Base-by-base conservation (phyloP, 2,888 invertebrate species). In the Eugnorisma glareosa region DNA sequence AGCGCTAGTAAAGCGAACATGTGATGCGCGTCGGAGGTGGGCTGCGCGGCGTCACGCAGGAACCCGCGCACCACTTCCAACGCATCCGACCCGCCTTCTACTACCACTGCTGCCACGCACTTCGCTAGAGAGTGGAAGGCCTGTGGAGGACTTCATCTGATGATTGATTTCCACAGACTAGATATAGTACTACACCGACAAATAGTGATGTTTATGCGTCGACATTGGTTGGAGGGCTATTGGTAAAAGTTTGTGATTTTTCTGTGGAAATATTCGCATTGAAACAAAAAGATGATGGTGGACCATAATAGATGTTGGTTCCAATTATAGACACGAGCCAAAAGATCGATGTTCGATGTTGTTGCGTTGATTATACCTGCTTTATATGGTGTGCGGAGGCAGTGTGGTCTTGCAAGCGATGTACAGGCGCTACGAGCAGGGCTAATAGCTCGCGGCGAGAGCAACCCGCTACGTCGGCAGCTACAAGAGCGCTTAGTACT, bases 71-170 rank as follows among this genome's bases (percentile, higher is more conserved):
- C 95, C 84, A 94, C 95, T 37, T 95, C 95, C 81, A 94, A 88
- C 70, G 95, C 95, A 82, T 95, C 95, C 78, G 91, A 86, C 15
- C 98, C 98, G 92, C 98, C 98, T 68, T 98, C 98, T 73, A 98
- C 98, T 24, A 99, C 99, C 75, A 99, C 97, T 0, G 99, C 99
- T 11, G 99, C 99, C 73, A 99, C 99, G 94, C 99, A 99, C 94
- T 99, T 99, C 11, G 99, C 99, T 90, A 99, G 97, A 40, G 99
- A 99, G 94, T 99, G 99, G 96, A 98, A 99, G 31, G 99, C 99
- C 96, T 98, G 97, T 83, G 45, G 68, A 35, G 3, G 6, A 40
- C n/a, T 24, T 40, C n/a, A 2, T 64, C n/a, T 64, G 35, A 40
- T n/a, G n/a, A n/a, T 28, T 18, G 64, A n/a, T 64, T 6, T 18